phyloP scores from a whole-genome alignment of 1,140 invertebrate species.

The Phymastichus coffea region DNA sequence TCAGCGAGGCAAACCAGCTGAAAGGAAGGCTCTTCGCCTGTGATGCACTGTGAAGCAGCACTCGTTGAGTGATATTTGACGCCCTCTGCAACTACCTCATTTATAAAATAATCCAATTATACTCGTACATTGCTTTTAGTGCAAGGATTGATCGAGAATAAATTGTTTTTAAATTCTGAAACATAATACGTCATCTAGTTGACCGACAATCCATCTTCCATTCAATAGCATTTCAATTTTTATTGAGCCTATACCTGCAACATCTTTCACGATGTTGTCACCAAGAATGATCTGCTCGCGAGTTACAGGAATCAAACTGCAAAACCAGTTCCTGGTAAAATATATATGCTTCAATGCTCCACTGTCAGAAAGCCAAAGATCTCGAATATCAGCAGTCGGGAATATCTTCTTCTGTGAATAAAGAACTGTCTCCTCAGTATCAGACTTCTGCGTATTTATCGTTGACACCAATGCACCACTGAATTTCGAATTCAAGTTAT shows the following conservation, averaged over 20 bases:
- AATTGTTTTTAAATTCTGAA: slow-evolving; percentile 32
- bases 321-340: slow-evolving; percentile 28
- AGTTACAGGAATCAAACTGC: slow-evolving; percentile 10
- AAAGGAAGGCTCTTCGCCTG: too few relatives aligned
- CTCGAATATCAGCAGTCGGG: background rate
- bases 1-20: too few relatives aligned
- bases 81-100: slow-evolving; percentile 21
- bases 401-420: background rate
- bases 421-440: background rate
- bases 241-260: slow-evolving; percentile 25
- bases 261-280: slow-evolving; percentile 23
- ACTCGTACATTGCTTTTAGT: slow-evolving; percentile 17
- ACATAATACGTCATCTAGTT: slow-evolving; percentile 29
- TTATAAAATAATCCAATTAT: slow-evolving; percentile 9
- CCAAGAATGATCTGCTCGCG: slow-evolving; percentile 27
- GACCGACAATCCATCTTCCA: slow-evolving; percentile 22
- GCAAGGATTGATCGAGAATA: slow-evolving; percentile 30
- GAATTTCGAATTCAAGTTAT: slow-evolving; percentile 9
- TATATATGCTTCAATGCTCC: slow-evolving; percentile 27
- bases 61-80: slow-evolving; percentile 26
- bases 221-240: slow-evolving; percentile 25
- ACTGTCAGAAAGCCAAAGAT: slow-evolving; percentile 29
- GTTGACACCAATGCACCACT: background rate
- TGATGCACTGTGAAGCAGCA: too few relatives aligned
- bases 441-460: background rate